Evolutionary conservation across 1,140 invertebrate species (phyloP), one percentile per base, ranked within the genome.

Genomic region (Habropoda laboriosa): DNA sequence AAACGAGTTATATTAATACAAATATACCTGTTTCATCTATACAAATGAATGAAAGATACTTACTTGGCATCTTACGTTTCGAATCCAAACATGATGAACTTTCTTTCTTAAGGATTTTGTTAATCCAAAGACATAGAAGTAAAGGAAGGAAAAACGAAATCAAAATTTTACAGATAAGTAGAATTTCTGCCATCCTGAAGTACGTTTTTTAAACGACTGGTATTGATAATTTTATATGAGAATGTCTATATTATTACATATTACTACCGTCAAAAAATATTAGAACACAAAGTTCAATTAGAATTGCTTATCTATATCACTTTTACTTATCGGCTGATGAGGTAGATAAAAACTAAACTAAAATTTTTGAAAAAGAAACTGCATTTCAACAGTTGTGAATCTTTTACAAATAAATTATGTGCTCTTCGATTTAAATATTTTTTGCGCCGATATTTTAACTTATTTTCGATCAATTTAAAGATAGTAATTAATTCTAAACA

Each of bases 71-170:
- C 12, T 38, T 10, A 2, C 21, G 8, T 27, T 47, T 58, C 21
- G 5, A 70, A 5, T 30, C 24, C 0, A 42, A 53, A 53, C n/a
- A 27, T 40, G 13, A 73, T 49, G 27, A 6, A n/a, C 18, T 67
- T 4, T 42, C 40, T 2, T 76, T 58, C n/a, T 67, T 72, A 21
- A n/a, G 55, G 30, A 0, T 30, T 42, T 71, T 63, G 16, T 5
- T 58, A 7, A 85, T 67, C 67, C 61, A 68, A n/a, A 76, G 7
- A 55, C 72, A 83, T 12, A 70, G 12, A 47, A 61, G 68, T 13
- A 83, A 3, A 63, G 67, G 27, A 42, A 72, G 1, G 30, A 68
- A 32, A 3, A 73, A 32, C 0, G 47, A 49, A 27, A 72, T 38
- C 38, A 70, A 21, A n/a, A 83, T 49, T 64, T 82, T 27, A 21